Evolutionary conservation across 2,113 vertebrate genomes (phyloP).

Genomic region (Podarcis cretensis): DNA sequence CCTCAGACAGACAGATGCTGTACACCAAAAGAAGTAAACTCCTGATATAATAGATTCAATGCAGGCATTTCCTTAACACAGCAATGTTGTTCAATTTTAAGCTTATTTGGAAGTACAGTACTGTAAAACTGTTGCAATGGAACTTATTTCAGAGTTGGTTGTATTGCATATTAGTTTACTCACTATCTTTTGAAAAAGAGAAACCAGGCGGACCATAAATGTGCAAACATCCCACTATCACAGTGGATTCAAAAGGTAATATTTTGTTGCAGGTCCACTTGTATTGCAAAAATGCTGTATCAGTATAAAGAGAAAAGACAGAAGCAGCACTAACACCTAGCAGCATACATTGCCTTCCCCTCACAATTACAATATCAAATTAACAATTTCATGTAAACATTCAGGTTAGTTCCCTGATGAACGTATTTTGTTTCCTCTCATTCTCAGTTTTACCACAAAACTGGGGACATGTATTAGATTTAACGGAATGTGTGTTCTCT

Average conservation of each 20-base stretch:
- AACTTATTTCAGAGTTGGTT: no score
- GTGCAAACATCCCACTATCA: neutral
- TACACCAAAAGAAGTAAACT: no score
- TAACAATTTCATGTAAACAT: neutral
- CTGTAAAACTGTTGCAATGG: neutral
- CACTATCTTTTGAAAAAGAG: neutral
- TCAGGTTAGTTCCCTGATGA: neutral
- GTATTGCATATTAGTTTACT: neutral
- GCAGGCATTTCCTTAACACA: neutral
- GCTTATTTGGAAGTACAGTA: neutral
- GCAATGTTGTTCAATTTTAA: neutral
- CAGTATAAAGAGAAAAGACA: neutral
- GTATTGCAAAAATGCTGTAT: neutral
- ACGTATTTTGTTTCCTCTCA: neutral
- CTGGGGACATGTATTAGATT: neutral
- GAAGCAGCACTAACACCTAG: neutral
- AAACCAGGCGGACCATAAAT: neutral
- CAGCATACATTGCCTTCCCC: neutral
- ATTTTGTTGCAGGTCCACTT: neutral
- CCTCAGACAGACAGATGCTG: no score
- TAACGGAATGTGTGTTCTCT: neutral
- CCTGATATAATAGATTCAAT: neutral
- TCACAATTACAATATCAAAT: neutral
- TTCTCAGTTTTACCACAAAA: neutral
- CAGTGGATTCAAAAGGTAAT: neutral